phyloP scores from a whole-genome alignment of 2,797 vertebrate genomes.

The Trachops cirrhosus region DNA sequence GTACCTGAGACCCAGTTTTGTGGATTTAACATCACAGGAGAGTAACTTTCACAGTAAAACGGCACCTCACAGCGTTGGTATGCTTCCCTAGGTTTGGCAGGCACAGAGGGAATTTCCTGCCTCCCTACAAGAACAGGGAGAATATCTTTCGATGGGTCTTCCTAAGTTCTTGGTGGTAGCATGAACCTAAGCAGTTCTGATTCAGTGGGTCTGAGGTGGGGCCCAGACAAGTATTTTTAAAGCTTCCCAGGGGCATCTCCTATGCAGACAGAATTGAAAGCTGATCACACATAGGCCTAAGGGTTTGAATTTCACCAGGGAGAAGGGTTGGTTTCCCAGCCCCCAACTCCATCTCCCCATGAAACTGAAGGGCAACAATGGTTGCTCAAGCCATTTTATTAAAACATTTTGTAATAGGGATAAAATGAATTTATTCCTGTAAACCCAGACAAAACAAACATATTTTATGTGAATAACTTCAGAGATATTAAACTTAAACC shows the following conservation, averaged over 20 bases:
- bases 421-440: no score
- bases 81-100: background rate
- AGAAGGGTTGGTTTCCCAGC: background rate
- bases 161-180: background rate
- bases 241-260: background rate
- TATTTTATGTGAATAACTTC: no score
- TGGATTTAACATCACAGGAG: background rate
- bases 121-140: background rate
- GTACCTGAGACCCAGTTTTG: background rate
- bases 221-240: background rate
- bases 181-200: background rate
- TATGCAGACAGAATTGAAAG: background rate
- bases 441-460: no score
- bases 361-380: background rate
- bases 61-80: background rate
- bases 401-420: no score
- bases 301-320: background rate
- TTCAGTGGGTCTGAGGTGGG: background rate
- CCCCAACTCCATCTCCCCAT: background rate
- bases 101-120: background rate
- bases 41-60: background rate
- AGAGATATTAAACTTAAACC: no score
- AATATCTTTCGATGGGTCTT: background rate
- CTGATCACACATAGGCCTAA: rapidly evolving
- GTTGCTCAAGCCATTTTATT: no score